Conservation (phyloP, 1,140 invertebrate genomes). For the Battus philenor region DNA sequence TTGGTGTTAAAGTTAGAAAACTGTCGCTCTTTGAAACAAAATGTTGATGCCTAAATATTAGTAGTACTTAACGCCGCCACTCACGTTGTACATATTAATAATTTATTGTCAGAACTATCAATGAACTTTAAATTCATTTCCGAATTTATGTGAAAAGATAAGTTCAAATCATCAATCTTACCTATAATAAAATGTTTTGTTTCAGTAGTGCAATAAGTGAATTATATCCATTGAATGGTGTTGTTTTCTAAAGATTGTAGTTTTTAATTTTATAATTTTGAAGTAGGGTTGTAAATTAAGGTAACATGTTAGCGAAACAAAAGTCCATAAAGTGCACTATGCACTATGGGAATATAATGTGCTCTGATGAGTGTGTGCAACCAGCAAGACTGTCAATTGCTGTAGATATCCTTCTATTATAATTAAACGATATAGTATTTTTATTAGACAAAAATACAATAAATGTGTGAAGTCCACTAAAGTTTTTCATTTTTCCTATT, state of each 20-base stretch:
- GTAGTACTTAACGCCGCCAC: slow-evolving; percentile 42
- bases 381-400: slow-evolving; percentile 73
- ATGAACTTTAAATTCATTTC: too few relatives aligned
- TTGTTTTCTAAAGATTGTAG: slow-evolving; percentile 43
- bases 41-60: slow-evolving; percentile 43
- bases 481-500: slow-evolving; percentile 29
- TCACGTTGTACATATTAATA: too few relatives aligned
- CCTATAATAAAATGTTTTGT: slow-evolving; percentile 26
- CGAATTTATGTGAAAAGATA: too few relatives aligned
- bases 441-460: slow-evolving; percentile 76
- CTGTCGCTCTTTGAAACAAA: slow-evolving; percentile 30
- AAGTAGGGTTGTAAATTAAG: slow-evolving; percentile 66
- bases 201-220: slow-evolving; percentile 63
- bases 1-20: slow-evolving; percentile 29
- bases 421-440: slow-evolving; percentile 74
- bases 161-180: too few relatives aligned
- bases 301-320: slow-evolving; percentile 37
- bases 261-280: slow-evolving; percentile 37
- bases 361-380: slow-evolving; percentile 57
- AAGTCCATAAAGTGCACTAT: slow-evolving; percentile 42
- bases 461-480: slow-evolving; percentile 72
- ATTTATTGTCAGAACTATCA: too few relatives aligned
- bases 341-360: slow-evolving; percentile 43
- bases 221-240: slow-evolving; percentile 56
- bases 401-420: slow-evolving; percentile 69